A percentile compares a stretch with the other conserved stretches of the same genome.
Conservation (phyloP, 2,113 vertebrate species). For the Aegithalos caudatus region DNA sequence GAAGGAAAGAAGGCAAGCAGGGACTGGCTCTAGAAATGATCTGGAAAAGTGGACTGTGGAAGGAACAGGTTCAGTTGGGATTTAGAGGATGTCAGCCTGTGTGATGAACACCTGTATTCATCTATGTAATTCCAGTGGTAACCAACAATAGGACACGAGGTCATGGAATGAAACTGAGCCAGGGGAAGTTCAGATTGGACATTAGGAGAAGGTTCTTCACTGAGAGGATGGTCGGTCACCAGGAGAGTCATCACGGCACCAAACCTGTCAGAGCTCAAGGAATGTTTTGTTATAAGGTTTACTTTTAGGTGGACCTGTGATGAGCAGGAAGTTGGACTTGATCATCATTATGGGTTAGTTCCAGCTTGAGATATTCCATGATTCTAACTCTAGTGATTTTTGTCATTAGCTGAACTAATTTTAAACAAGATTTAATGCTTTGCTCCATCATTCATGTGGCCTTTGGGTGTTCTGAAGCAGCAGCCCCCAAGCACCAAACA, state of each 20-base stretch:
- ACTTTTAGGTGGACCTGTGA: background rate
- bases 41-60: background rate
- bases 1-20: background rate
- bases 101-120: background rate
- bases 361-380: background rate
- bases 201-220: background rate
- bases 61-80: background rate
- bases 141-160: fast-evolving
- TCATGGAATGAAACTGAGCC: background rate
- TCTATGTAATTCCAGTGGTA: background rate
- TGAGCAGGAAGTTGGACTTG: background rate
- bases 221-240: background rate
- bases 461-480: background rate
- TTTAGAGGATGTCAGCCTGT: background rate
- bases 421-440: background rate
- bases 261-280: background rate
- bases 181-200: background rate
- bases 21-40: background rate
- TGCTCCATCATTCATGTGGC: background rate
- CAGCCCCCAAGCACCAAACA: background rate
- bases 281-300: background rate
- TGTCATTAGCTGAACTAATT: background rate
- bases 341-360: background rate
- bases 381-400: background rate
- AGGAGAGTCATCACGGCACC: background rate